Evolutionary conservation across 2,113 vertebrate genomes (phyloP).

Genomic region (Phylloscopus trochiloides): DNA sequence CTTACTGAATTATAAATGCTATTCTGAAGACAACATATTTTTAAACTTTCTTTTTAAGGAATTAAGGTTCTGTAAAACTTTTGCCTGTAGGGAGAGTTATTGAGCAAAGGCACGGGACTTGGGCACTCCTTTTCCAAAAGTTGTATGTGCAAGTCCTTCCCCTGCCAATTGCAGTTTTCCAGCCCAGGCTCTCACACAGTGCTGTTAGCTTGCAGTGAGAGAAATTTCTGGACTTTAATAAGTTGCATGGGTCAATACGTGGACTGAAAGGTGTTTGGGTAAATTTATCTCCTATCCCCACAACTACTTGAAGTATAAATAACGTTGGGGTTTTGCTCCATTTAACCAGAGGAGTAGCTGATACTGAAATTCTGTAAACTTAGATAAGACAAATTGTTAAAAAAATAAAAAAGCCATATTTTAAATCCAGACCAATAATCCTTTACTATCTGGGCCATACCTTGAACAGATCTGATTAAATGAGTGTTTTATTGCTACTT

Average conservation of each 20-base stretch:
- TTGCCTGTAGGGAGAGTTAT: background rate
- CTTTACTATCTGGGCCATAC: background rate
- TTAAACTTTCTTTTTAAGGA: background rate
- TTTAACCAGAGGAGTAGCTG: background rate
- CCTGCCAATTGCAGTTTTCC: background rate
- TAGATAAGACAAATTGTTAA: background rate
- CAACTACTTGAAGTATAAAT: background rate
- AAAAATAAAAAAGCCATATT: background rate
- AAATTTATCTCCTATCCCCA: background rate
- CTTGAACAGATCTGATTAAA: background rate
- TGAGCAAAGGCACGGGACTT: background rate
- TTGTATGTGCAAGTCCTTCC: background rate
- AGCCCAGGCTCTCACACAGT: background rate
- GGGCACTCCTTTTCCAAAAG: background rate
- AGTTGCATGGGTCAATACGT: background rate
- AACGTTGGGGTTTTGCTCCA: rapidly evolving
- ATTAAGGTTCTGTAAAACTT: background rate
- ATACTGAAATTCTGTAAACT: background rate
- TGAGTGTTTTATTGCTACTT: background rate
- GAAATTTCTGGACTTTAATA: background rate
- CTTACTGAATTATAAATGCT: background rate
- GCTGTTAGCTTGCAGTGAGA: background rate
- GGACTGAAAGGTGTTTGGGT: background rate
- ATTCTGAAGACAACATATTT: background rate
- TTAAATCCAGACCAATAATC: background rate